Evolutionary conservation across 2,888 invertebrate genomes (phyloP).

Genomic region (Tenthredo livida): DNA sequence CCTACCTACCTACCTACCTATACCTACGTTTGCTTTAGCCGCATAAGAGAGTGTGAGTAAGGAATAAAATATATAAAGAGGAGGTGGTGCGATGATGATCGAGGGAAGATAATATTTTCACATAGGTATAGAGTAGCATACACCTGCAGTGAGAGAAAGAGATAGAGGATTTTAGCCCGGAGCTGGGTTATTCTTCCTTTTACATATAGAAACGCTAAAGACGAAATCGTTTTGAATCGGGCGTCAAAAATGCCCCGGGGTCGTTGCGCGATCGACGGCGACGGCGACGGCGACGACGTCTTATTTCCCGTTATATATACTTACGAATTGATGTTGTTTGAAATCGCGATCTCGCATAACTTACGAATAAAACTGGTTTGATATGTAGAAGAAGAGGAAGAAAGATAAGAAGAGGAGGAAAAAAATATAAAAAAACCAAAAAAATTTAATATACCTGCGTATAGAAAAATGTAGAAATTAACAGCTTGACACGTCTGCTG

Average conservation of each 20-base stretch:
- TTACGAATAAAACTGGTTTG: neutral
- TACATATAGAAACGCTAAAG: neutral
- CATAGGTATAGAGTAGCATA: neutral
- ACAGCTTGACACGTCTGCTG: neutral
- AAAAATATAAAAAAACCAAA: neutral
- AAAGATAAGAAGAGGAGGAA: too few relatives aligned
- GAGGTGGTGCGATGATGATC: neutral
- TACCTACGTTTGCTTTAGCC: neutral
- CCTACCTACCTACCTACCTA: too few relatives aligned
- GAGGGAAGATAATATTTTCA: neutral
- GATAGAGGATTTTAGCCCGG: neutral
- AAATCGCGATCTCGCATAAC: neutral
- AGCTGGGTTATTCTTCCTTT: neutral
- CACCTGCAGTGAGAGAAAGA: neutral
- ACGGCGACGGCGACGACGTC: neutral
- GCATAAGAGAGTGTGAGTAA: neutral
- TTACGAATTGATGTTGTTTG: neutral
- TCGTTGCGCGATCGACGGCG: neutral
- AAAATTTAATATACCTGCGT: neutral
- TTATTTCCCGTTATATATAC: constrained; percentile 3
- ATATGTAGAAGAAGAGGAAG: neutral
- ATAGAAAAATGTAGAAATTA: neutral
- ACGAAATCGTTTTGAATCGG: neutral
- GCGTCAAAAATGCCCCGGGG: constrained; percentile 5
- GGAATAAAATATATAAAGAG: neutral